These are phyloP conservation scores for Xerus inauris DNA, from an alignment of 2,113 vertebrate genomes.

Conservation along the genomic window DNA sequence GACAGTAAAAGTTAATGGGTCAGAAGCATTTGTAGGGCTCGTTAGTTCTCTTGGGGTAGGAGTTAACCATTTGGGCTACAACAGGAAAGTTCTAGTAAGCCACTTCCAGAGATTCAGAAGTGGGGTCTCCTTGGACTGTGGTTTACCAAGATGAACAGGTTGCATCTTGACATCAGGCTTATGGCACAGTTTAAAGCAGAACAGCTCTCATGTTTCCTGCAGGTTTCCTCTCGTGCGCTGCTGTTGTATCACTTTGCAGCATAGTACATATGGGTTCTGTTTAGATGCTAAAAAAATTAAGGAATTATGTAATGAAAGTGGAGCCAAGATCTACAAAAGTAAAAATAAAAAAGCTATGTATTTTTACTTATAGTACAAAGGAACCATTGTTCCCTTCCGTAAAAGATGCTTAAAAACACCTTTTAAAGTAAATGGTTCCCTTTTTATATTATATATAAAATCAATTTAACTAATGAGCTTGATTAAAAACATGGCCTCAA, in stretches of 20 bases:
- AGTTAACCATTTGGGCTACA: background rate
- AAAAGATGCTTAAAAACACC: background rate
- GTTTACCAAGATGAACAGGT: accelerated
- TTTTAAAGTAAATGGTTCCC: background rate
- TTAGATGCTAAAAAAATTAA: background rate
- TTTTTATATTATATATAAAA: background rate
- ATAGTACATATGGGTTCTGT: background rate
- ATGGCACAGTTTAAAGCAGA: background rate
- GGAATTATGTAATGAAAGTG: background rate
- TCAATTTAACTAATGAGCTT: background rate
- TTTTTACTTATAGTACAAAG: background rate
- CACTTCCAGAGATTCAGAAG: background rate
- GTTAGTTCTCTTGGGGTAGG: background rate
- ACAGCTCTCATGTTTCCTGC: accelerated
- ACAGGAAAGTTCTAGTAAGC: background rate
- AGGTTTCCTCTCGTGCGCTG: background rate
- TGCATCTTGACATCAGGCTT: accelerated
- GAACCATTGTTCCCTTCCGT: background rate
- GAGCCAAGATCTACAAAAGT: background rate
- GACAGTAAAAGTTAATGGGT: background rate
- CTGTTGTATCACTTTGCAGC: background rate
- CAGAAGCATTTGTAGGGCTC: background rate
- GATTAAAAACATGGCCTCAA: background rate
- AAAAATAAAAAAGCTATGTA: background rate
- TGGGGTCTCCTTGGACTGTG: background rate